These are phyloP conservation scores for Drosophila borborema DNA, from an alignment of 2,888 invertebrate genomes.

Conservation along the genomic window DNA sequence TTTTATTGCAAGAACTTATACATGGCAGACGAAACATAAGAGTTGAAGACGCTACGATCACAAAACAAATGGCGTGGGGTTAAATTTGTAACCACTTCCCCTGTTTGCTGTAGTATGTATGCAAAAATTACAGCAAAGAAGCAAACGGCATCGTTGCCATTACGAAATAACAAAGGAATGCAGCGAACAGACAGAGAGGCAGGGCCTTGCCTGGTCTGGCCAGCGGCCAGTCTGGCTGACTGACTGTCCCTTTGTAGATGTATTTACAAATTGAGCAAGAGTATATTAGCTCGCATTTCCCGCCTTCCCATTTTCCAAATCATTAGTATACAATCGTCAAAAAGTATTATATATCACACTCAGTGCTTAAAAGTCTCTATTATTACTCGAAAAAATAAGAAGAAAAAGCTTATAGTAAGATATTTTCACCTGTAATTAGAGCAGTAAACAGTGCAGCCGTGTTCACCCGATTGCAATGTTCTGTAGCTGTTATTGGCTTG, in stretches of 20 bases:
- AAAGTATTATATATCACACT: background rate
- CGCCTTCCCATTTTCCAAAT: no score
- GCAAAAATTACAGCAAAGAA: constrained; percentile 36
- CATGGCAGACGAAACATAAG: constrained; percentile 25
- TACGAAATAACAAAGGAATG: constrained; percentile 80
- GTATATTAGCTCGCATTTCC: background rate
- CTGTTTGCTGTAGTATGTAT: constrained; percentile 27
- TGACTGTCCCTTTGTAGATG: constrained; percentile 62
- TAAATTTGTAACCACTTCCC: constrained; percentile 52
- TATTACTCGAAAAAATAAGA: background rate
- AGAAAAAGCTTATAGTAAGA: background rate
- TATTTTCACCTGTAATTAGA: background rate
- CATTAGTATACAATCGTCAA: no score
- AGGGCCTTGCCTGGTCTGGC: constrained; percentile 20
- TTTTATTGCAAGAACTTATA: constrained; percentile 19
- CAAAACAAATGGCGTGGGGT: constrained; percentile 31
- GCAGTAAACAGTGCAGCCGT: background rate
- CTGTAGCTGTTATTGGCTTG: constrained; percentile 46
- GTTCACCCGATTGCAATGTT: background rate
- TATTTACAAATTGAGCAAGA: background rate
- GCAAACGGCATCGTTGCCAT: constrained; percentile 55
- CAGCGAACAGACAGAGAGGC: constrained; percentile 32
- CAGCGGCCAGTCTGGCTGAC: constrained; percentile 35
- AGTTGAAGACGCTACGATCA: constrained; percentile 10
- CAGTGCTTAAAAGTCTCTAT: background rate